These are phyloP conservation scores for Heterodera carotae DNA, from an alignment of 1,140 invertebrate genomes.

Conservation along the genomic window DNA sequence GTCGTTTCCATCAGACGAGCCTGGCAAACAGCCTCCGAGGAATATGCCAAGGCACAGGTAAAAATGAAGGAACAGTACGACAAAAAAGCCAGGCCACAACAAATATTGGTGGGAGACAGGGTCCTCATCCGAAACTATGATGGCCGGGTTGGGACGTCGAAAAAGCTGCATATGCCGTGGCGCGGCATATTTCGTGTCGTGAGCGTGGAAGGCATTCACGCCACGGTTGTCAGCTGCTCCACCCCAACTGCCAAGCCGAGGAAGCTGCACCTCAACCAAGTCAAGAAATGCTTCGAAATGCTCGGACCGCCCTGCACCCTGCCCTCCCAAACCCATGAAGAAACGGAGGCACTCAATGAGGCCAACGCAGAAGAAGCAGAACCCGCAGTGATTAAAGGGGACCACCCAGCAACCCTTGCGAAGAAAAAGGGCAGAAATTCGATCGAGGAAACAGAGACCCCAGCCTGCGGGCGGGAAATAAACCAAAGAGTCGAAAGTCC, in stretches of 20 bases:
- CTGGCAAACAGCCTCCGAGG: conserved; percentile 13
- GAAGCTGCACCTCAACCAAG: conserved; percentile 31
- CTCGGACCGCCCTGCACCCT: conserved; percentile 17
- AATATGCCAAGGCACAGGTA: background rate
- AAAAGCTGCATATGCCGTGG: conserved; percentile 32
- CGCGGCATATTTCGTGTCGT: conserved; percentile 16
- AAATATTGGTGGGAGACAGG: conserved; percentile 18
- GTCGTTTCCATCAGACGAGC: conserved; percentile 11
- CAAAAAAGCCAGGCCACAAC: conserved; percentile 16
- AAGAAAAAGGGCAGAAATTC: no score
- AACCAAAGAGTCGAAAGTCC: no score
- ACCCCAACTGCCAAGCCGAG: conserved; percentile 6
- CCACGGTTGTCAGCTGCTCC: background rate
- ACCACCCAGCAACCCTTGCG: no score
- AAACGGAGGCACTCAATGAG: background rate
- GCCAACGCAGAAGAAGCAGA: background rate
- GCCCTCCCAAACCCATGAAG: background rate
- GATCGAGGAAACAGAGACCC: no score
- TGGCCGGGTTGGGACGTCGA: background rate
- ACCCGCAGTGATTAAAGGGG: no score
- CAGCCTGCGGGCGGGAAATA: no score
- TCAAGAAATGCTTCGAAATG: conserved; percentile 27
- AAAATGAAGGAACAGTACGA: conserved; percentile 28
- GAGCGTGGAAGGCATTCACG: conserved; percentile 10
- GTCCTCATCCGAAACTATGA: conserved; percentile 23